These are phyloP conservation scores for Betta splendens DNA, from an alignment of 2,797 vertebrate genomes.

Conservation along the genomic window DNA sequence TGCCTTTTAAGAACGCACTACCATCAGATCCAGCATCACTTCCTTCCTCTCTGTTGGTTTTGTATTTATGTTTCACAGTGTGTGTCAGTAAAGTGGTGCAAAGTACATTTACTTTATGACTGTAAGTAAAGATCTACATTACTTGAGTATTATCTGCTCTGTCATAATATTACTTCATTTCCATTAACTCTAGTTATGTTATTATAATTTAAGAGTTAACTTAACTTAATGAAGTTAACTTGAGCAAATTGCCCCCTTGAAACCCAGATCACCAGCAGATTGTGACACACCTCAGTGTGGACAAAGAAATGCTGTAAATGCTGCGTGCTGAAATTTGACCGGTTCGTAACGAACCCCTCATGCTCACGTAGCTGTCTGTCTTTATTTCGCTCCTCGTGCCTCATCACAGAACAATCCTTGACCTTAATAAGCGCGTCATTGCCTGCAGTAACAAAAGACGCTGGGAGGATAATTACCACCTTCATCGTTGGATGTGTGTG, in stretches of 20 bases:
- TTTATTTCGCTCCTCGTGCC: conserved; percentile 7
- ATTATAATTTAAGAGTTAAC: no score
- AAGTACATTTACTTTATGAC: no score
- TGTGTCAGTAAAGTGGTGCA: no score
- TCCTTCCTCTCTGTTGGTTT: not conserved
- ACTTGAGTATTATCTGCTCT: not conserved
- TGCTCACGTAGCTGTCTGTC: not conserved
- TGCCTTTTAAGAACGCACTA: conserved; percentile 11
- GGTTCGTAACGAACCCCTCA: not conserved
- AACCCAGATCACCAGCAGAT: no score
- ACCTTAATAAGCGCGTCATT: conserved; percentile 68
- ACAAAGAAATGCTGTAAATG: not conserved
- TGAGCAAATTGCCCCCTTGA: no score
- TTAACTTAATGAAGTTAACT: no score
- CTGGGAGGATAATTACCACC: conserved; percentile 69
- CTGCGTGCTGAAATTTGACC: no score
- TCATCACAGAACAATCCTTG: conserved; percentile 60
- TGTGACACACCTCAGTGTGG: no score
- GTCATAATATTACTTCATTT: no score
- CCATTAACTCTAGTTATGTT: no score
- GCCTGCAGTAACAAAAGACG: conserved; percentile 55
- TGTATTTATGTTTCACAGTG: no score
- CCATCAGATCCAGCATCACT: not conserved
- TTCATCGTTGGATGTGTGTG: conserved; percentile 41
- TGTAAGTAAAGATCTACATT: no score